A percentile compares a stretch with the other conserved stretches of the same genome.
Evolutionary conservation across 2,888 invertebrate genomes (phyloP).

Genomic region (Smittia sp.): DNA sequence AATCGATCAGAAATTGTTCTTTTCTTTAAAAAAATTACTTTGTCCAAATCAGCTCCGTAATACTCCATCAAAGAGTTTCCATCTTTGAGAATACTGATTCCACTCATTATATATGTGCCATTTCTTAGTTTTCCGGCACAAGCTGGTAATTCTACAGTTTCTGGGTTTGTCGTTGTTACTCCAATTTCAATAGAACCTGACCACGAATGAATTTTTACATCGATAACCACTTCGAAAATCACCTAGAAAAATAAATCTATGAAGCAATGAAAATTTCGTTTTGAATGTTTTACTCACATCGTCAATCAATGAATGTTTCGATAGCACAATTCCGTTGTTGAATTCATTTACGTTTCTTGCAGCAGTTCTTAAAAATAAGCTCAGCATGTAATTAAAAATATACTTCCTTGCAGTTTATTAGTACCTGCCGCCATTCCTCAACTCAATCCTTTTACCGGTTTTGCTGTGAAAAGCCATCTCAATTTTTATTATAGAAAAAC

Average conservation of each 20-base stretch:
- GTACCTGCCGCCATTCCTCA: conserved; percentile 80
- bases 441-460: too few relatives aligned
- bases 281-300: conserved; percentile 61
- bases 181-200: conserved; percentile 75
- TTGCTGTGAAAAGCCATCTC: too few relatives aligned
- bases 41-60: conserved; percentile 82
- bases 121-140: conserved; percentile 76
- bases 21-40: too few relatives aligned
- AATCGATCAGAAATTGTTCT: too few relatives aligned
- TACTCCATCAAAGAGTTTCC: conserved; percentile 76
- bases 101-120: conserved; percentile 90
- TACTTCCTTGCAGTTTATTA: too few relatives aligned
- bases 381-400: too few relatives aligned
- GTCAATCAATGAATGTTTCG: conserved; percentile 73
- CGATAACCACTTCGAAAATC: conserved; percentile 78
- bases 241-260: not conserved
- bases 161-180: conserved; percentile 68
- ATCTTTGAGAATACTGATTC: conserved; percentile 80
- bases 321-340: conserved; percentile 83
- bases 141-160: conserved; percentile 65
- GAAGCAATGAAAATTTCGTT: not conserved
- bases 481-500: too few relatives aligned
- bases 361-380: too few relatives aligned
- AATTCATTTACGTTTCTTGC: conserved; percentile 76
- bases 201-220: conserved; percentile 84